Evolutionary conservation across 1,140 invertebrate genomes (phyloP).

Genomic region (Drosophila truncata): DNA sequence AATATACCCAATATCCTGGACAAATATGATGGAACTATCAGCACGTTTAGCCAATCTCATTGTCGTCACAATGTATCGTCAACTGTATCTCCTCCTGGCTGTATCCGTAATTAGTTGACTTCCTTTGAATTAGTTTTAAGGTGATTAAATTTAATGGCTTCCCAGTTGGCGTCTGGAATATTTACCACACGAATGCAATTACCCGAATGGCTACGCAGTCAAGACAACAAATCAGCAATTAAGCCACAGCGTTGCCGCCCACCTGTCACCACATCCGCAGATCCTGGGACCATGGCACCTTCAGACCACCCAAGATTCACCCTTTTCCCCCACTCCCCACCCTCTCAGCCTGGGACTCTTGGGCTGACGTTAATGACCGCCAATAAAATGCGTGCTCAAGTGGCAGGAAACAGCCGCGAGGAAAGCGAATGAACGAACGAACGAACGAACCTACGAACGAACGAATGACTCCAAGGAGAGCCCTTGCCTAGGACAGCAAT

Average conservation of each 20-base stretch:
- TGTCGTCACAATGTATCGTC: conserved; percentile 4
- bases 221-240: conserved; percentile 65
- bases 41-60: conserved; percentile 40
- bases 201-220: conserved; percentile 47
- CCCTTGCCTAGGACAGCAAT: conserved; percentile 51
- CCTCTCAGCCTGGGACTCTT: conserved; percentile 26
- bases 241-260: conserved; percentile 44
- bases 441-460: not conserved
- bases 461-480: conserved; percentile 29
- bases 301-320: not conserved
- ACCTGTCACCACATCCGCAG: conserved; percentile 57
- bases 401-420: conserved; percentile 63
- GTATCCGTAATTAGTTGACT: conserved; percentile 33
- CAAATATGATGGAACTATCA: conserved; percentile 41
- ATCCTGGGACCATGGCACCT: not conserved
- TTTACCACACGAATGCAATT: conserved; percentile 64
- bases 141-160: conserved; percentile 57
- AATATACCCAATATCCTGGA: conserved; percentile 26
- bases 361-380: conserved; percentile 78
- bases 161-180: conserved; percentile 57
- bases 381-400: conserved; percentile 82
- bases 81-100: not conserved
- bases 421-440: not conserved
- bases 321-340: not conserved
- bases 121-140: conserved; percentile 57